Evolutionary conservation across 2,113 vertebrate genomes (phyloP).

Genomic region (Muscicapa adusta): DNA sequence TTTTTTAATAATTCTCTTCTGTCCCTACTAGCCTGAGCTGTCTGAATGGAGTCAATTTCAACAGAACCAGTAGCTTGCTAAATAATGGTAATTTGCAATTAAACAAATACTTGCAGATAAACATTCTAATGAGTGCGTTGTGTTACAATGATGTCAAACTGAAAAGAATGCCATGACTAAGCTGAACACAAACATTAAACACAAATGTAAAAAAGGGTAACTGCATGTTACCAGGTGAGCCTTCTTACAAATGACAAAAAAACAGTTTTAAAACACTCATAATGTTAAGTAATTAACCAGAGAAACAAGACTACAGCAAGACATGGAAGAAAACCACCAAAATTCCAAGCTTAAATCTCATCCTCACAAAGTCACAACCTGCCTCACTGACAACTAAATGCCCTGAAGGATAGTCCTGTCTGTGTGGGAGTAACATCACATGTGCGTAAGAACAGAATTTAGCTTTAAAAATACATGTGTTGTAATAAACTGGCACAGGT

Average conservation of each 20-base stretch:
- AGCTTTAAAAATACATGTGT: not conserved
- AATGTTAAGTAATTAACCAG: not conserved
- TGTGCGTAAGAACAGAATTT: not conserved
- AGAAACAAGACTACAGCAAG: not conserved
- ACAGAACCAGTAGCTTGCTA: not conserved
- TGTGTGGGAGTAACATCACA: not conserved
- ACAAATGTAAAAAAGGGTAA: not conserved
- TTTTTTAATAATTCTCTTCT: rapidly evolving
- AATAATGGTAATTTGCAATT: not conserved
- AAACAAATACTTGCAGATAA: not conserved
- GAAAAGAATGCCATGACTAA: not conserved
- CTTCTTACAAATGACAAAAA: not conserved
- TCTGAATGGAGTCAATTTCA: not conserved
- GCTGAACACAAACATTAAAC: not conserved
- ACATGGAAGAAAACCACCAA: not conserved
- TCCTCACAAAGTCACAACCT: not conserved
- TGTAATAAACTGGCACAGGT: not conserved
- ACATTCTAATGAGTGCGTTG: not conserved
- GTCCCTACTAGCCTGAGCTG: not conserved
- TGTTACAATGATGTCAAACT: not conserved
- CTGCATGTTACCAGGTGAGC: not conserved
- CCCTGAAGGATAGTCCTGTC: not conserved
- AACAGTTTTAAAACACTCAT: not conserved
- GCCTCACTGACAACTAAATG: not conserved
- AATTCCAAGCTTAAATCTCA: not conserved